Evolutionary conservation across 2,888 invertebrate genomes (phyloP).

Genomic region (Drosophila atripex): DNA sequence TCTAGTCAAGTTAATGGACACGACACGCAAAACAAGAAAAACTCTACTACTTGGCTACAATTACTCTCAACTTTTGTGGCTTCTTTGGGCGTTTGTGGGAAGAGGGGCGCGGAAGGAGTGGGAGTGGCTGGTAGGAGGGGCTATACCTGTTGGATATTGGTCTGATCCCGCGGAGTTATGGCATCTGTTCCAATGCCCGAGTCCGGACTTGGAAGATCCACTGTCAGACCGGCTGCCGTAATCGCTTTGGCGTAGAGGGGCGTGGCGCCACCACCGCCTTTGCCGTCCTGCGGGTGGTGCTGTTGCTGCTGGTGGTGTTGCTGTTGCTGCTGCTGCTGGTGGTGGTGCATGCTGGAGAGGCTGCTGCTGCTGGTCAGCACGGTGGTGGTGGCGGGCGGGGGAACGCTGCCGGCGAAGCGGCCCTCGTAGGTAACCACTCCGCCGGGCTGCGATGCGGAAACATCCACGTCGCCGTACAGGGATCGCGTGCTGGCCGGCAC

Average conservation of each 20-base stretch:
- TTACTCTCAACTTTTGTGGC: not conserved
- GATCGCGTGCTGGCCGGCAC: conserved; percentile 82
- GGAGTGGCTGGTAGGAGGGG: not conserved
- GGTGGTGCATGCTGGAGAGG: conserved; percentile 51
- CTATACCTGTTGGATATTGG: conserved; percentile 92
- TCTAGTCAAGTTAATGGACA: conserved; percentile 43
- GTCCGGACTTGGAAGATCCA: conserved; percentile 97
- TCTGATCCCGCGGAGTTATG: conserved; percentile 95
- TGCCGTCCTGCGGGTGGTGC: conserved; percentile 61
- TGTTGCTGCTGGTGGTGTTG: conserved; percentile 58
- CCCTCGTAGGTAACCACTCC: conserved; percentile 81
- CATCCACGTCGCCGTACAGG: conserved; percentile 81
- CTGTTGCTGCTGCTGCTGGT: conserved; percentile 55
- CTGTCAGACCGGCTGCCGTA: conserved; percentile 92
- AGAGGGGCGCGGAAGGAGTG: not conserved
- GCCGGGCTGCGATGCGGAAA: conserved; percentile 81
- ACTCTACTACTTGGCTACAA: conserved; percentile 11
- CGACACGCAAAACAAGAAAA: conserved; percentile 30
- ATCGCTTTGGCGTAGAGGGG: conserved; percentile 84
- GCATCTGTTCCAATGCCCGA: conserved; percentile 97
- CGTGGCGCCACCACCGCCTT: conserved; percentile 80
- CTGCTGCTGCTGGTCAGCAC: conserved; percentile 64
- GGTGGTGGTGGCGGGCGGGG: conserved; percentile 74
- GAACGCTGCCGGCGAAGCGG: conserved; percentile 77
- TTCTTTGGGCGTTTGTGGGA: not conserved